Base-by-base conservation (phyloP, 2,888 invertebrate genomes). In the Drosophila leonis region DNA sequence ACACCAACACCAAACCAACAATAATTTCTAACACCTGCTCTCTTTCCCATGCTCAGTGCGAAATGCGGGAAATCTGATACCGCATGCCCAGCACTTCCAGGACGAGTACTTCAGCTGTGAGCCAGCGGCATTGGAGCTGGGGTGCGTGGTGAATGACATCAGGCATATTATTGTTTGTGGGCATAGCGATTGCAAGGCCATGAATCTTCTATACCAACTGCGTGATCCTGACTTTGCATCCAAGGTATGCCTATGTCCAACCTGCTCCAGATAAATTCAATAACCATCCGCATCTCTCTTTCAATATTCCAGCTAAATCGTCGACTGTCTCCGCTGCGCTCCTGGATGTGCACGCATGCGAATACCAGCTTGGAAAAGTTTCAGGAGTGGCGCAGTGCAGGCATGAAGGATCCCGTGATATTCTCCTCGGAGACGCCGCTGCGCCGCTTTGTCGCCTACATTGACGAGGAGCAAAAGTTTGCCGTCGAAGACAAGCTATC, bases 111-210 rank as follows among this genome's bases (percentile, higher is more conserved):
- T 97, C 7, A 97, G 98, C 86, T 98, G 98, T 83, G 99, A 99
- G 93, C 98, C 98, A 10, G 99, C 98, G 8, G 99, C 98, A 6
- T 93, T 99, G 81, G 99, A 99, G 93, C 94, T 99, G 61, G 98
- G 98, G 29, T 99, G 98, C 92, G 95, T 98, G 24, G 95, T 98
- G 44, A 98, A 98, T 91, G 95, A 97, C 83, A 97, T 99, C 77
- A 94, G 96, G 70, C 98, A 99, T 91, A 96, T 99, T 44, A 97
- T 99, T 75, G 98, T 99, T 4, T 98, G 98, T 91, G 99, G 99
- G 0, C 99, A 99, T 92, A 98, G 98, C 72, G 99, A 99, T 92
- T 99, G 99, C 92, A 99, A 98, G 95, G 99, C 99, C 4, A 98
- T 99, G 96, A 98, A 98, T 94, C 94, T 98, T 65, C 94, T 99